Percentiles rank a stretch among this genome's conserved stretches.
phyloP scores from a whole-genome alignment of 2,888 invertebrate genomes.

The Crocallis elinguaria region DNA sequence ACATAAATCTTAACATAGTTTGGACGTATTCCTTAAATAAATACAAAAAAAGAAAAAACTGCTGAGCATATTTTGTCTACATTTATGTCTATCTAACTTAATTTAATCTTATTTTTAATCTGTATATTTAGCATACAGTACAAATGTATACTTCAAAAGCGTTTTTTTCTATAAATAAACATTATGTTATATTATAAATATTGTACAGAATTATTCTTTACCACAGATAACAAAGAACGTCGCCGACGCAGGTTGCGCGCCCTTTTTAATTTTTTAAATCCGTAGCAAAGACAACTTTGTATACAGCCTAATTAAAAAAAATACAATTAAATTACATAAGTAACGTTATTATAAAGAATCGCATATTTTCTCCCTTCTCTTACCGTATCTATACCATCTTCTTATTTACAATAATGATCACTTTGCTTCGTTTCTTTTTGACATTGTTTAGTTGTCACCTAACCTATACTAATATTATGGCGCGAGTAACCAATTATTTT shows the following conservation, averaged over 20 bases:
- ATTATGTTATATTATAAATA: slow-evolving; percentile 52
- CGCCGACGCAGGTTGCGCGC: neutral
- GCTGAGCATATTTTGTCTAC: slow-evolving; percentile 74
- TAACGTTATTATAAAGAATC: slow-evolving; percentile 52
- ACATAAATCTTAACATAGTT: slow-evolving; percentile 33
- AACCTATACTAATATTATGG: slow-evolving; percentile 56
- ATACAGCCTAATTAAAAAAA: slow-evolving; percentile 40
- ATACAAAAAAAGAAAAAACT: slow-evolving; percentile 44
- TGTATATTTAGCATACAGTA: slow-evolving; percentile 65
- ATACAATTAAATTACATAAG: slow-evolving; percentile 47
- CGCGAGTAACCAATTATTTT: slow-evolving; percentile 17
- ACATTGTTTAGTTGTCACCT: slow-evolving; percentile 76
- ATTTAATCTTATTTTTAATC: slow-evolving; percentile 59
- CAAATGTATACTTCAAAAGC: slow-evolving; percentile 75
- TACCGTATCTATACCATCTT: slow-evolving; percentile 53
- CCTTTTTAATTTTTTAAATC: slow-evolving; percentile 25
- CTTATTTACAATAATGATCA: slow-evolving; percentile 70
- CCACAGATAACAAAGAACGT: slow-evolving; percentile 35
- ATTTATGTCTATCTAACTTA: slow-evolving; percentile 76
- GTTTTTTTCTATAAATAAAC: slow-evolving; percentile 69
- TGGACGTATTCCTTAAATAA: slow-evolving; percentile 51
- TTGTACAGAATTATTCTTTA: slow-evolving; percentile 43
- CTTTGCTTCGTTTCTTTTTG: slow-evolving; percentile 74
- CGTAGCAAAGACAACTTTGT: slow-evolving; percentile 32
- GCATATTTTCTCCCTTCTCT: slow-evolving; percentile 37